Percentiles rank a stretch among this genome's conserved stretches.
phyloP scores from a whole-genome alignment of 1,140 invertebrate species.

The Himalopsyche phryganea region DNA sequence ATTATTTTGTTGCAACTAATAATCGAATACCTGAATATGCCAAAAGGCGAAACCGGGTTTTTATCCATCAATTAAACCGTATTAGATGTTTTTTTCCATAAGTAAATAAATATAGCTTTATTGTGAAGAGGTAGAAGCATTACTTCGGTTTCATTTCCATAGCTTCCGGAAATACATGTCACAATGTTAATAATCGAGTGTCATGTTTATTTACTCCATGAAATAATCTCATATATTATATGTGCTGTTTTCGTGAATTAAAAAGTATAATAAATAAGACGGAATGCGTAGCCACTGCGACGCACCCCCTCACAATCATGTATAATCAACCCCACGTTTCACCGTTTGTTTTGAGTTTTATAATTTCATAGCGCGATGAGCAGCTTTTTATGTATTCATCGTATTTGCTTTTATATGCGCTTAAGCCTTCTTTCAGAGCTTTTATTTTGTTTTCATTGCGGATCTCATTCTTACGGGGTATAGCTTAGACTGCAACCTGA shows the following conservation, averaged over 20 bases:
- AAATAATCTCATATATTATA: neutral
- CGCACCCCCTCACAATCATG: constrained; percentile 26
- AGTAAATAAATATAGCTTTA: no score
- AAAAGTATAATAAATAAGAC: no score
- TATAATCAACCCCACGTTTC: constrained; percentile 26
- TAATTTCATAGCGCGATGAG: constrained; percentile 30
- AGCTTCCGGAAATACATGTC: no score
- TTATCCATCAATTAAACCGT: no score
- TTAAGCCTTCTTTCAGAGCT: constrained; percentile 20
- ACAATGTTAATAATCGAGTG: no score
- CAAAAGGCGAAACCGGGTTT: no score
- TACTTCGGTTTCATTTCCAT: no score
- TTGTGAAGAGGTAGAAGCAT: no score
- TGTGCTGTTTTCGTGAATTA: constrained; percentile 1
- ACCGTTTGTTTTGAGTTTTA: constrained; percentile 33
- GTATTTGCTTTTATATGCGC: constrained; percentile 26
- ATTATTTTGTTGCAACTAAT: no score
- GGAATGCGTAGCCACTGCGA: constrained; percentile 9
- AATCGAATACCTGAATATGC: no score
- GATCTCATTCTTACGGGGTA: constrained; percentile 1
- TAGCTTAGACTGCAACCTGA: constrained; percentile 11
- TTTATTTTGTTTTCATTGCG: constrained; percentile 22
- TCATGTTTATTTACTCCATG: neutral
- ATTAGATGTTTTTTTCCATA: no score
- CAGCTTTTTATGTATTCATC: constrained; percentile 28